A percentile compares a stretch with the other conserved stretches of the same genome.
phyloP scores from a whole-genome alignment of 2,113 vertebrate species.

The Atrichornis clamosus region DNA sequence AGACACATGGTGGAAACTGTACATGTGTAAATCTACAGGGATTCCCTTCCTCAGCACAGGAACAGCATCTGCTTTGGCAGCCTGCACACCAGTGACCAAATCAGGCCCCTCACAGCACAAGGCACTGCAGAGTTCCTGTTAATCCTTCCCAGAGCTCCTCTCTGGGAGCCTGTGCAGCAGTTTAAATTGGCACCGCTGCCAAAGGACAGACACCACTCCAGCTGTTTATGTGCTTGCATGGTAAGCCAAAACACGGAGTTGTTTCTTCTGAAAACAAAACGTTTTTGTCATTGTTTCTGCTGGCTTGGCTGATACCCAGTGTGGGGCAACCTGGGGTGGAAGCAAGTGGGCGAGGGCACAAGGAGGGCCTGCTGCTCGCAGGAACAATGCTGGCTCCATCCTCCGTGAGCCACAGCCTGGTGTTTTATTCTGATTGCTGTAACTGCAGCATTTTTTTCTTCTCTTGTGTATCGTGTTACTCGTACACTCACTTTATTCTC shows the following conservation, averaged over 20 bases:
- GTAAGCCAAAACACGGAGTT: background rate
- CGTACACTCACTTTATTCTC: background rate
- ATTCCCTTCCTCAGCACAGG: background rate
- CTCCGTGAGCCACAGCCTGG: background rate
- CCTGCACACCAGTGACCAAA: background rate
- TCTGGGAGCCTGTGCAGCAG: background rate
- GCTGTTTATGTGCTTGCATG: background rate
- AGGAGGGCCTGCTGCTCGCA: background rate
- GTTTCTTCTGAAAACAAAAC: background rate
- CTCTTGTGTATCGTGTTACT: background rate
- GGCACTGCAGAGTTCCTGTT: background rate
- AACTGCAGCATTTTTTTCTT: background rate
- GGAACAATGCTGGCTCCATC: background rate
- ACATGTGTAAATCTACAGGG: background rate
- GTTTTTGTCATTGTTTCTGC: background rate
- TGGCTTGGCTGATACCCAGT: background rate
- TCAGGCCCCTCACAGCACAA: background rate
- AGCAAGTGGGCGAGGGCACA: rapidly evolving
- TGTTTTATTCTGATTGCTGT: background rate
- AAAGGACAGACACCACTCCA: background rate
- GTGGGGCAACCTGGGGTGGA: background rate
- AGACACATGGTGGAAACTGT: background rate
- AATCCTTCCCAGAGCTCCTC: background rate
- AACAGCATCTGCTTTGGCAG: background rate
- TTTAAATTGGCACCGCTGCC: background rate